These are phyloP conservation scores for Himalopsyche kuldschensis DNA, from an alignment of 2,888 invertebrate genomes.

Conservation along the genomic window DNA sequence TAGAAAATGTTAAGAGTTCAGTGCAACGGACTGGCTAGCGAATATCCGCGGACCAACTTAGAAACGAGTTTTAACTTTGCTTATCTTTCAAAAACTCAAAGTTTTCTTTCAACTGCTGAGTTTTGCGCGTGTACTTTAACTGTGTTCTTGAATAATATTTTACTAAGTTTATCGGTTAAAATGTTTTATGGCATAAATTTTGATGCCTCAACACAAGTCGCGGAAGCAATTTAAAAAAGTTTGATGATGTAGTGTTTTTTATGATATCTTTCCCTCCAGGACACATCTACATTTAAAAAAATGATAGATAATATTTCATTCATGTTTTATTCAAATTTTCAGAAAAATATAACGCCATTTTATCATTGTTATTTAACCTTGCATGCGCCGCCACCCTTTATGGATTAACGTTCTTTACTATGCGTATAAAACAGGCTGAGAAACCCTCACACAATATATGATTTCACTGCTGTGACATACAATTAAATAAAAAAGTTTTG, in stretches of 20 bases:
- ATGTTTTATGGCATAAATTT: constrained; percentile 28
- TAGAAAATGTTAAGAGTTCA: constrained; percentile 2
- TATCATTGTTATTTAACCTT: too few species aligned
- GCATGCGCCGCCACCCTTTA: too few species aligned
- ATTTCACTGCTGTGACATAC: too few species aligned
- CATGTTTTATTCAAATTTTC: background rate
- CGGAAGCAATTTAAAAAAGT: background rate
- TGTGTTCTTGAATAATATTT: constrained; percentile 32
- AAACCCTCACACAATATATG: too few species aligned
- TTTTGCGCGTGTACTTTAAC: constrained; percentile 19
- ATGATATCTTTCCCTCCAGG: background rate
- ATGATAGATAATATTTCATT: background rate
- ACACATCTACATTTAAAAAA: background rate
- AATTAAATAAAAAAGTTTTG: too few species aligned
- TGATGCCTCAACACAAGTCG: constrained; percentile 2
- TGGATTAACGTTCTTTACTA: too few species aligned
- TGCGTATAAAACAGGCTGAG: too few species aligned
- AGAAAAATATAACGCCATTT: background rate
- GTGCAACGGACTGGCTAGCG: constrained; percentile 15
- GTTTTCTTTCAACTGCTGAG: constrained; percentile 25
- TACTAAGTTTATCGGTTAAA: constrained; percentile 34
- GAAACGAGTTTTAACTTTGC: constrained; percentile 27
- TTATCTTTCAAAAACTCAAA: constrained; percentile 26
- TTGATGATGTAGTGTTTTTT: constrained; percentile 5
- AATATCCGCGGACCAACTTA: constrained; percentile 14